Conservation (phyloP, 2,113 vertebrate genomes). For the Osmerus eperlanus region DNA sequence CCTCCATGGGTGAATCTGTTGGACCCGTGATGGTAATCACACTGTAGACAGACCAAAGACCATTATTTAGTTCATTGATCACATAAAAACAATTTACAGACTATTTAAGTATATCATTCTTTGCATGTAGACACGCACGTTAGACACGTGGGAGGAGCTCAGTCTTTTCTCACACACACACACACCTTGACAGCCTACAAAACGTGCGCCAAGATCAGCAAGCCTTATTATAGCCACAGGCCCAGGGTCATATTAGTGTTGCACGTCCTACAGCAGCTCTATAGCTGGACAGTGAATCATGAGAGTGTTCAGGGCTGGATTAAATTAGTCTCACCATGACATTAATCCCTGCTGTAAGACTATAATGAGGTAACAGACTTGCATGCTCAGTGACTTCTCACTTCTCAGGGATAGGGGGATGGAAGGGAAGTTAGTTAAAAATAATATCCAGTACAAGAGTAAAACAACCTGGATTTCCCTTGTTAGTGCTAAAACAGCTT, state of each 20-base stretch:
- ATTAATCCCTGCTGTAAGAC: not conserved
- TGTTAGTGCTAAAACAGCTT: not conserved
- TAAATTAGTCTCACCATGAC: not conserved
- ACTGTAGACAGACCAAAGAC: not conserved
- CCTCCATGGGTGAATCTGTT: conserved; percentile 8
- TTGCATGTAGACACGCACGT: not conserved
- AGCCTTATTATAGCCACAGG: not conserved
- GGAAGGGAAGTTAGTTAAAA: not conserved
- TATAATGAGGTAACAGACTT: not conserved
- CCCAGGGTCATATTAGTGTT: not conserved
- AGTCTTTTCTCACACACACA: not conserved
- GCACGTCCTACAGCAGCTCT: not conserved
- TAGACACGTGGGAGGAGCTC: not conserved
- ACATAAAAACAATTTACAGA: not conserved
- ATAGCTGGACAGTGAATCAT: not conserved
- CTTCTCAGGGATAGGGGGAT: not conserved
- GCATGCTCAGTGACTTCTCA: not conserved
- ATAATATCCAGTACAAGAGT: no score
- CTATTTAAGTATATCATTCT: no score
- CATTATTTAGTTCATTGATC: not conserved
- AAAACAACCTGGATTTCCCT: not conserved
- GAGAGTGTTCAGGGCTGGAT: not conserved
- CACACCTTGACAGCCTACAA: not conserved
- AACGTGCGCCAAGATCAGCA: not conserved
- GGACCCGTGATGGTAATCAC: not conserved